Percentiles rank a stretch among this genome's conserved stretches.
Evolutionary conservation across 2,888 invertebrate genomes (phyloP).

Genomic region (Autographa gamma): DNA sequence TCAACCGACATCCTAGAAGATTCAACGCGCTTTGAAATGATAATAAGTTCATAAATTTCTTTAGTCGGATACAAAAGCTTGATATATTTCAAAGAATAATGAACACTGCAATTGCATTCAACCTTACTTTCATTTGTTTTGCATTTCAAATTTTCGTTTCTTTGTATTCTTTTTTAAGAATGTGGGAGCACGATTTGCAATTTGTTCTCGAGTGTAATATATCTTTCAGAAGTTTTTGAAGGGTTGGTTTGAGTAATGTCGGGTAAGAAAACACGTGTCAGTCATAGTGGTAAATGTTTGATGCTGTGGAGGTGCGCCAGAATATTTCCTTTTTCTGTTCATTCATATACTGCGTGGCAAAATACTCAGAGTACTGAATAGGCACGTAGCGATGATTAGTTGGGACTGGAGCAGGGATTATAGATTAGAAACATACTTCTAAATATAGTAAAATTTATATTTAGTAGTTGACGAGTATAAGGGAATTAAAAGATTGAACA

Average conservation of each 20-base stretch:
- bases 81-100: constrained; percentile 16
- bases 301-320: constrained; percentile 21
- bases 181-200: not conserved
- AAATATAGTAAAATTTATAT: not conserved
- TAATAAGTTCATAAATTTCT: constrained; percentile 8
- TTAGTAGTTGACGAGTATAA: not conserved
- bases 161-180: constrained; percentile 3
- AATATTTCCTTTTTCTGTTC: constrained; percentile 9
- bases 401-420: not conserved
- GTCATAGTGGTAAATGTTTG: constrained; percentile 45
- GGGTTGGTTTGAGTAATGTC: constrained; percentile 9
- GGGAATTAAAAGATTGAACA: too few relatives aligned
- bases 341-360: constrained; percentile 1
- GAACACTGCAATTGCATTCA: constrained; percentile 14
- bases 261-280: constrained; percentile 37
- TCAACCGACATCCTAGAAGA: not conserved
- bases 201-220: constrained; percentile 3
- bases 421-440: not conserved
- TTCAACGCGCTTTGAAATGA: constrained; percentile 1
- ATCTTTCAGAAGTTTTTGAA: constrained; percentile 37
- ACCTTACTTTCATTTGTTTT: constrained; percentile 11
- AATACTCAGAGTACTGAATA: constrained; percentile 22
- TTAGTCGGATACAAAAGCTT: constrained; percentile 6
- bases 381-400: constrained; percentile 15
- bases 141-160: constrained; percentile 25